Conservation (phyloP, 2,797 vertebrate species). For the Tachyglossus aculeatus region DNA sequence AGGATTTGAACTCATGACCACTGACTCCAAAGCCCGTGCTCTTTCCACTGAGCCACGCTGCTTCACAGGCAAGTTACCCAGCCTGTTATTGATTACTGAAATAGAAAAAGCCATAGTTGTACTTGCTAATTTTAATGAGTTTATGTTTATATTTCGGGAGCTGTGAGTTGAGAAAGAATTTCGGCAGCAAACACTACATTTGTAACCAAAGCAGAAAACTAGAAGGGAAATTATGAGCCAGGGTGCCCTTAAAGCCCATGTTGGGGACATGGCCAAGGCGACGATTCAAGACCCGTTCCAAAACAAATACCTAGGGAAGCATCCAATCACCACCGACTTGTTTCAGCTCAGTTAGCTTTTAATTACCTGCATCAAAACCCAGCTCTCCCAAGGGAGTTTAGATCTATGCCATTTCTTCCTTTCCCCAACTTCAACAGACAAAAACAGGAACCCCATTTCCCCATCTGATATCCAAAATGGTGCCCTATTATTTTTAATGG, state of each 20-base stretch:
- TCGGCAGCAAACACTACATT: neutral
- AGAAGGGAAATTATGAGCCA: constrained; percentile 35
- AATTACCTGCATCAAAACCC: neutral
- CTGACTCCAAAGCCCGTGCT: too few relatives aligned
- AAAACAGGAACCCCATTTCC: fast-evolving
- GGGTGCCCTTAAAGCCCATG: neutral
- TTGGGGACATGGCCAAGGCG: neutral
- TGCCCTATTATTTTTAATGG: too few relatives aligned
- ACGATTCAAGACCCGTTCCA: constrained; percentile 11
- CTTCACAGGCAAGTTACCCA: constrained; percentile 11
- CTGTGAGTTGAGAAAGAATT: constrained; percentile 13
- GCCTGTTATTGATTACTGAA: constrained; percentile 9
- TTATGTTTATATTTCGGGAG: constrained; percentile 19
- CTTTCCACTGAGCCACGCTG: too few relatives aligned
- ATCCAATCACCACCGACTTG: neutral
- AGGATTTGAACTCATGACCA: too few relatives aligned
- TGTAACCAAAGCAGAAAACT: constrained; percentile 24
- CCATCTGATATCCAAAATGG: too few relatives aligned
- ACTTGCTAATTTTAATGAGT: constrained; percentile 11
- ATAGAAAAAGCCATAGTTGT: constrained; percentile 9
- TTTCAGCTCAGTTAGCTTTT: neutral
- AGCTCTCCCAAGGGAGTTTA: neutral
- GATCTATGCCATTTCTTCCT: fast-evolving
- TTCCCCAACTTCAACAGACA: neutral
- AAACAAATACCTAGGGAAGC: neutral